Evolutionary conservation across 1,140 invertebrate genomes (phyloP).

Genomic region (Rhopalosiphum padi): DNA sequence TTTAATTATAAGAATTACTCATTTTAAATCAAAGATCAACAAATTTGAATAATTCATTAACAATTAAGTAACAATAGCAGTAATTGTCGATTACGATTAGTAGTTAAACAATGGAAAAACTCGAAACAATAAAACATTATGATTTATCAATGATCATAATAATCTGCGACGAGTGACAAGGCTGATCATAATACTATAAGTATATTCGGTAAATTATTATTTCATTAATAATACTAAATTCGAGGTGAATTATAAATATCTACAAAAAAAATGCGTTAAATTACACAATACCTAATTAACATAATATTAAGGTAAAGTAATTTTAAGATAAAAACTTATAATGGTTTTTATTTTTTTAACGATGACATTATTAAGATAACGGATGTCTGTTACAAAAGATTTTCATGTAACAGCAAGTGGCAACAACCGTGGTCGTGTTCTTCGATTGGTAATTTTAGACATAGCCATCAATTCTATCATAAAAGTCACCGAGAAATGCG

Average conservation of each 20-base stretch:
- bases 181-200: background rate
- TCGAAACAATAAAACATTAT: background rate
- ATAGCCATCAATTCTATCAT: background rate
- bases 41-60: background rate
- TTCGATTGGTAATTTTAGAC: background rate
- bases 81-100: background rate
- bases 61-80: too few species aligned
- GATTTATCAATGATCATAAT: background rate
- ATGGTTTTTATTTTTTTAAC: background rate
- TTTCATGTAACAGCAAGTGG: background rate
- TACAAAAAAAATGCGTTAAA: background rate
- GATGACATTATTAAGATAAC: background rate
- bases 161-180: background rate
- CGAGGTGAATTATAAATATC: background rate
- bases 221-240: background rate
- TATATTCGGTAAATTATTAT: background rate
- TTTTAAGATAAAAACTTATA: background rate
- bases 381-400: background rate
- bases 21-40: background rate
- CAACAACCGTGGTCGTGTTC: background rate
- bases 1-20: background rate
- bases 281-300: background rate
- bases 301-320: background rate
- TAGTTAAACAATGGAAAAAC: background rate
- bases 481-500: background rate